These are phyloP conservation scores for Piliocolobus tephrosceles DNA, from an alignment of 2,113 vertebrate species.

Conservation along the genomic window DNA sequence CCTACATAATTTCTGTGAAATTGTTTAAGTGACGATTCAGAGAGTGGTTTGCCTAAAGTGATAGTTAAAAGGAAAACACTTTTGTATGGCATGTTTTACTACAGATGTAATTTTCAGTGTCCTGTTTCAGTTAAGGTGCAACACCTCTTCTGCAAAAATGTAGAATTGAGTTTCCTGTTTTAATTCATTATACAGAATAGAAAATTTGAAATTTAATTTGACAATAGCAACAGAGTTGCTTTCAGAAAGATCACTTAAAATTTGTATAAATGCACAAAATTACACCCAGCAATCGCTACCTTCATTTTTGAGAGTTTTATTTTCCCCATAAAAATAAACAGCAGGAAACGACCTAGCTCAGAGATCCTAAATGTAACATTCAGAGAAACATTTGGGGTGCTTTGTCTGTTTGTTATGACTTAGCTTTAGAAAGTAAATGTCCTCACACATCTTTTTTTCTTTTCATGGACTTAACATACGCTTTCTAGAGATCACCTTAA, in stretches of 20 bases:
- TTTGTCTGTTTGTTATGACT: constrained; percentile 60
- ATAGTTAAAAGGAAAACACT: constrained; percentile 76
- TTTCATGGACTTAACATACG: background rate
- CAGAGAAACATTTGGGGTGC: constrained; percentile 71
- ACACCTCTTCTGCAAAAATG: constrained; percentile 67
- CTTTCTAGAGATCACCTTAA: constrained; percentile 53
- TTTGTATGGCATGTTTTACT: constrained; percentile 65
- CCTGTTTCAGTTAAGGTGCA: constrained; percentile 77
- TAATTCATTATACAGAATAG: constrained; percentile 79
- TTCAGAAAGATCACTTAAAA: constrained; percentile 82
- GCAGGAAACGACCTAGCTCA: constrained; percentile 70
- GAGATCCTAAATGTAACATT: constrained; percentile 73
- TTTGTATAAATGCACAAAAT: constrained; percentile 78
- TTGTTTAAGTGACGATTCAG: constrained; percentile 76
- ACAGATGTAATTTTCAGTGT: constrained; percentile 64
- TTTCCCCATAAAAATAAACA: constrained; percentile 75
- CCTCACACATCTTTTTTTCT: background rate
- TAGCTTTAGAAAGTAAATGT: constrained; percentile 19
- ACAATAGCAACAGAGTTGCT: constrained; percentile 75
- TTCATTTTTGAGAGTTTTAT: constrained; percentile 81
- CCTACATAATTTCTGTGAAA: constrained; percentile 72
- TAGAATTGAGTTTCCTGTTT: constrained; percentile 58
- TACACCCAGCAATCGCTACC: constrained; percentile 78
- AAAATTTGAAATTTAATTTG: constrained; percentile 82
- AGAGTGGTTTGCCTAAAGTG: constrained; percentile 68